These are phyloP conservation scores for Zosterops japonicus DNA, from an alignment of 2,113 vertebrate species.

Conservation along the genomic window DNA sequence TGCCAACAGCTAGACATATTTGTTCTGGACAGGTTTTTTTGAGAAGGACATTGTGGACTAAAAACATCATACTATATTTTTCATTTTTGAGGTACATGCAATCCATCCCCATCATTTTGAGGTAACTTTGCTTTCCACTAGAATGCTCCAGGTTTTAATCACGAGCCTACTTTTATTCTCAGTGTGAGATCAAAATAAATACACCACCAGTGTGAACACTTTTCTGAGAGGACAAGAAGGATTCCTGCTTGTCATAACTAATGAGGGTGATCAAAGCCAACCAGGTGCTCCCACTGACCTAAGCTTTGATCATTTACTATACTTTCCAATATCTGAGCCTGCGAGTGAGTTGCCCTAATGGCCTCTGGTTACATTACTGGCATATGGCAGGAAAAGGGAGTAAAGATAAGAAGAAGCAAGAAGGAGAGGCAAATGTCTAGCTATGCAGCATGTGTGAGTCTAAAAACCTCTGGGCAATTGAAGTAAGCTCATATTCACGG, in stretches of 20 bases:
- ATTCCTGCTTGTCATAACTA: conserved; percentile 56
- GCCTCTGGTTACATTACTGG: conserved; percentile 36
- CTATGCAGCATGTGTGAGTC: not conserved
- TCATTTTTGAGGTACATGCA: not conserved
- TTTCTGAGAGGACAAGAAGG: conserved; percentile 37
- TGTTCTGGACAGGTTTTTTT: not conserved
- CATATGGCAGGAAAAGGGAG: conserved; percentile 14
- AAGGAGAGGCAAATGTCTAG: not conserved
- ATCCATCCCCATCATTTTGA: conserved; percentile 14
- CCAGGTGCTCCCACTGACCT: conserved; percentile 36
- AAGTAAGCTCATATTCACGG: conserved; percentile 11
- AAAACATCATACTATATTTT: not conserved
- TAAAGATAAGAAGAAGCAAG: conserved; percentile 22
- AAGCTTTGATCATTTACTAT: conserved; percentile 46
- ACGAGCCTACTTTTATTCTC: conserved; percentile 10
- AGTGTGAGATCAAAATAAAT: conserved; percentile 51
- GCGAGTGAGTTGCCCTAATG: conserved; percentile 6
- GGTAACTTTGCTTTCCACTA: conserved; percentile 27
- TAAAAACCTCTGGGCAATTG: not conserved
- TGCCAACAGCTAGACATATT: not conserved
- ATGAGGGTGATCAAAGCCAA: conserved; percentile 57
- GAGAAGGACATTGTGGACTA: not conserved
- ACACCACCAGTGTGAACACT: not conserved
- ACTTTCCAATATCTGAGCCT: conserved; percentile 43
- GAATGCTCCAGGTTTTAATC: conserved; percentile 36